Evolutionary conservation across 2,888 invertebrate species (phyloP).

Genomic region (Eustalomyia histrio): DNA sequence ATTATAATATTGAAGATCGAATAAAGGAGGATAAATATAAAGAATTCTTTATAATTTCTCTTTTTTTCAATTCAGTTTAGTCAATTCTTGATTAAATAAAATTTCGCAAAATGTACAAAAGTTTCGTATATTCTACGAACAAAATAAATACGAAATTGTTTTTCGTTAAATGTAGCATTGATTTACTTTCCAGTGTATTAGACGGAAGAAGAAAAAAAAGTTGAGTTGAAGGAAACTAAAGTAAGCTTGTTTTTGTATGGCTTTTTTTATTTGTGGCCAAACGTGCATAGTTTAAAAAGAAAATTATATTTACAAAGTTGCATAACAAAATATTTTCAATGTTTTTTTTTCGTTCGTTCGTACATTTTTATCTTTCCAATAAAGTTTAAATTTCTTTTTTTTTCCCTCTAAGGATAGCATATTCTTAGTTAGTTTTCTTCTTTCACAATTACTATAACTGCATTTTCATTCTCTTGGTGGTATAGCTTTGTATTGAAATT

Average conservation of each 20-base stretch:
- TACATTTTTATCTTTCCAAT: not conserved
- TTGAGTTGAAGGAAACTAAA: not conserved
- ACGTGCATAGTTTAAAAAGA: slow-evolving; percentile 1
- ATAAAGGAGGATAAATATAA: too few relatives aligned
- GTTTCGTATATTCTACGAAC: too few relatives aligned
- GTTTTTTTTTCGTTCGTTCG: not conserved
- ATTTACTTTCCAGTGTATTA: too few relatives aligned
- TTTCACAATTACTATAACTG: not conserved
- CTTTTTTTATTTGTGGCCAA: not conserved
- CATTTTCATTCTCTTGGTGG: not conserved
- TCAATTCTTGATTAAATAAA: too few relatives aligned
- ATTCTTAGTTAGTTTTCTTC: not conserved
- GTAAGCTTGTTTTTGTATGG: not conserved
- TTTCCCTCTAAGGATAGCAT: slow-evolving; percentile 14
- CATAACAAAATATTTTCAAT: not conserved
- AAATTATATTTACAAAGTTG: slow-evolving; percentile 7
- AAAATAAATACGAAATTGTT: too few relatives aligned
- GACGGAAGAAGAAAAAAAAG: not conserved
- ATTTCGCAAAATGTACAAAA: too few relatives aligned
- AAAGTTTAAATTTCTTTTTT: slow-evolving; percentile 20
- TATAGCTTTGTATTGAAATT: not conserved
- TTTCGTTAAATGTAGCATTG: too few relatives aligned
- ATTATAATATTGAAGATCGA: too few relatives aligned
- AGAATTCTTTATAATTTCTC: too few relatives aligned
- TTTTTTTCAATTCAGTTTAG: too few relatives aligned